phyloP scores from a whole-genome alignment of 1,140 invertebrate genomes.

The Littorina saxatilis region DNA sequence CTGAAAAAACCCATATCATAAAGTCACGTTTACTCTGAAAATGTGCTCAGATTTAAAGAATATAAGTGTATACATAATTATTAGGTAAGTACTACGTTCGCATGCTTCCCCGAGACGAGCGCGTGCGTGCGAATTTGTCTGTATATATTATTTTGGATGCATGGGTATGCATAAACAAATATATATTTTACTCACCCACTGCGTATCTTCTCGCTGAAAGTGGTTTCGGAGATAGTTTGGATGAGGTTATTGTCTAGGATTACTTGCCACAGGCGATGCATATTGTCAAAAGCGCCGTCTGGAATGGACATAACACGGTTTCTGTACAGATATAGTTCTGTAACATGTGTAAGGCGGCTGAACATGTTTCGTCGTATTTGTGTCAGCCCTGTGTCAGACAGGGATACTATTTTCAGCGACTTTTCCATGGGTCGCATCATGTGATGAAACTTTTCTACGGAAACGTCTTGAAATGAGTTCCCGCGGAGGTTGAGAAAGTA shows the following conservation, averaged over 20 bases:
- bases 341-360: background rate
- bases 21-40: too few relatives aligned
- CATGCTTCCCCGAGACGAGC: too few relatives aligned
- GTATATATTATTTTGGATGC: too few relatives aligned
- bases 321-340: background rate
- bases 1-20: too few relatives aligned
- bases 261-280: background rate
- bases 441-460: background rate
- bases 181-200: background rate
- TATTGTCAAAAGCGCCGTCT: slow-evolving; percentile 1
- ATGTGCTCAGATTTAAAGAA: too few relatives aligned
- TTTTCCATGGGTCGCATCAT: background rate
- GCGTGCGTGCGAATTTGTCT: too few relatives aligned
- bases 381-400: background rate
- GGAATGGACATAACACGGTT: background rate
- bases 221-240: background rate
- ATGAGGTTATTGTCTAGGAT: background rate
- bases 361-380: background rate
- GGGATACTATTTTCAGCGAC: background rate
- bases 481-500: background rate
- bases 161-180: too few relatives aligned
- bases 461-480: background rate
- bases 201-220: background rate
- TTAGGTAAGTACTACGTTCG: too few relatives aligned
- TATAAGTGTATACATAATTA: too few relatives aligned